Evolutionary conservation across 2,888 invertebrate species (phyloP).

Genomic region (Volucella inanis): DNA sequence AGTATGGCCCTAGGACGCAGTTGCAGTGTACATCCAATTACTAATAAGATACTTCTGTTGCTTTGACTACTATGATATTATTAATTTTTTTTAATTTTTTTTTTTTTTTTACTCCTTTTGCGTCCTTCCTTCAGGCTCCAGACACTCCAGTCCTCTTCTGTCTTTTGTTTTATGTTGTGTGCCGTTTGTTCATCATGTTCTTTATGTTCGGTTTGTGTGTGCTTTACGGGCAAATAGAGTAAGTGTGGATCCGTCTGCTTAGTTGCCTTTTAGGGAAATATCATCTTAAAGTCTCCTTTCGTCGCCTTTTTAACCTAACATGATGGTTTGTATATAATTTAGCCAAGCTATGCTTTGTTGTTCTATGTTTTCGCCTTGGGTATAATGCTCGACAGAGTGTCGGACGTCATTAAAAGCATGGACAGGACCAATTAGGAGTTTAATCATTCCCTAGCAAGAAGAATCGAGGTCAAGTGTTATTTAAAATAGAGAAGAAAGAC

Average conservation of each 20-base stretch:
- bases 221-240: constrained; percentile 22
- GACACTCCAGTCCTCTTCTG: not conserved
- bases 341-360: constrained; percentile 13
- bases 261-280: constrained; percentile 13
- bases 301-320: constrained; percentile 10
- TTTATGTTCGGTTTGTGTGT: constrained; percentile 31
- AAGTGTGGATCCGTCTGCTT: not conserved
- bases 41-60: constrained; percentile 19
- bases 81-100: not conserved
- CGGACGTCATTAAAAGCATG: constrained; percentile 28
- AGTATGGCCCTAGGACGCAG: constrained; percentile 3
- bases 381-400: constrained; percentile 27
- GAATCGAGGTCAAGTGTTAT: constrained; percentile 57
- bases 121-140: constrained; percentile 1
- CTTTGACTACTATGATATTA: constrained; percentile 8
- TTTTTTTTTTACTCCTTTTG: no score
- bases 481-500: constrained; percentile 19
- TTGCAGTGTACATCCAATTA: constrained; percentile 27
- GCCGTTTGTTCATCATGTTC: no score
- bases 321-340: constrained; percentile 19
- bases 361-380: constrained; percentile 12
- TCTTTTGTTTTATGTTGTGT: not conserved
- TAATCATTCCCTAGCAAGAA: constrained; percentile 45
- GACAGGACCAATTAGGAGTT: constrained; percentile 52
- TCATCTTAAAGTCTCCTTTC: constrained; percentile 31